Evolutionary conservation across 1,140 invertebrate genomes (phyloP).

Genomic region (Ylistrum balloti): DNA sequence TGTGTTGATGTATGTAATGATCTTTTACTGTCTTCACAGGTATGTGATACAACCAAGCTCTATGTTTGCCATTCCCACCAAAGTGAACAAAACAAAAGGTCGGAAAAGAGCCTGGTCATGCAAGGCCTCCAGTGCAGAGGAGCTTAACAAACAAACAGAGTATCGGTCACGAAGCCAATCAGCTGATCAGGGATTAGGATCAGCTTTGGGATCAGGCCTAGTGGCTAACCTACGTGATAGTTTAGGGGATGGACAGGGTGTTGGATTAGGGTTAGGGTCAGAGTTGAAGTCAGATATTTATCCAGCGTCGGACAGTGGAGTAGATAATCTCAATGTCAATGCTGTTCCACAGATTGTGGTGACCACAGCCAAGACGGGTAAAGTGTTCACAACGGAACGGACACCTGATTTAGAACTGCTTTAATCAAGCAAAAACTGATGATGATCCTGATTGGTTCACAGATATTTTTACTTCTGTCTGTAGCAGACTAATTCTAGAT

Average conservation of each 20-base stretch:
- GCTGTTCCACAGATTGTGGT: neutral
- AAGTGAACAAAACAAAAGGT: conserved; percentile 54
- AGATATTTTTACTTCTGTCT: too few relatives aligned
- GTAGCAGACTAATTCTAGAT: too few relatives aligned
- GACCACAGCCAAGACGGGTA: neutral
- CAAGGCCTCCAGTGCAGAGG: neutral
- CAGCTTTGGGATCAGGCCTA: neutral
- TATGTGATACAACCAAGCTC: conserved; percentile 78
- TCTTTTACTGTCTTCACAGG: conserved; percentile 58
- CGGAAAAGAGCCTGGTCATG: conserved; percentile 50
- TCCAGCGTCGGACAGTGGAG: neutral
- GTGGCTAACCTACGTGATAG: neutral
- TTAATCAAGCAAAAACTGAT: neutral
- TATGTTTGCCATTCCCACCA: conserved; percentile 76
- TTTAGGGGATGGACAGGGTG: neutral
- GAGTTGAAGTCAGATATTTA: too few relatives aligned
- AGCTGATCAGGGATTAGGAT: neutral
- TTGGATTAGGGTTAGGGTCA: neutral
- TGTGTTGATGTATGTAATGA: too few relatives aligned
- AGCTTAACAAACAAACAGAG: neutral
- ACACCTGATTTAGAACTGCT: neutral
- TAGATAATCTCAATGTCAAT: neutral
- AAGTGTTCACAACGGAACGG: neutral
- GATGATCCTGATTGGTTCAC: too few relatives aligned
- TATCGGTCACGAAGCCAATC: neutral